These are phyloP conservation scores for Metaphire vulgaris DNA, from an alignment of 1,140 invertebrate species.

Conservation along the genomic window DNA sequence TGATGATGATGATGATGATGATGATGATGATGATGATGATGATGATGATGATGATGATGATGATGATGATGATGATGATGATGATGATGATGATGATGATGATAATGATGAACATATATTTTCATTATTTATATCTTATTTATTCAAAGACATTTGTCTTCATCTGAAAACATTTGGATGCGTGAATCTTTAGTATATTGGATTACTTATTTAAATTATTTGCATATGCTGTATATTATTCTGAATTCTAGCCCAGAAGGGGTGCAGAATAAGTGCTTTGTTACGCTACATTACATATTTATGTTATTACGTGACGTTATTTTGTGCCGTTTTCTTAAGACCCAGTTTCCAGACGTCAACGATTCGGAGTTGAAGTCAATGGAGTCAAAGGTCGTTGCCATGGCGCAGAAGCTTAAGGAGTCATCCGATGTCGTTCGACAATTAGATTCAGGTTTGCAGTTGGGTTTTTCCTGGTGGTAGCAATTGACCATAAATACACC, in stretches of 20 bases:
- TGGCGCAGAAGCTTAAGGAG: slow-evolving; percentile 36
- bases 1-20: slow-evolving; percentile 6
- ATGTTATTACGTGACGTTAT: background rate
- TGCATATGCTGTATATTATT: no score
- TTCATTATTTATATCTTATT: no score
- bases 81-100: slow-evolving; percentile 1
- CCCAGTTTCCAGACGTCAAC: slow-evolving; percentile 51
- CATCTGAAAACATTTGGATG: no score
- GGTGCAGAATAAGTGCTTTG: no score
- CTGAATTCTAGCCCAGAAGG: no score
- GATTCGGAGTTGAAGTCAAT: slow-evolving; percentile 57
- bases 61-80: slow-evolving; percentile 7
- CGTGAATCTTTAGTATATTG: no score
- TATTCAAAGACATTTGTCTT: no score
- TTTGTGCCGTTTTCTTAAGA: slow-evolving; percentile 28
- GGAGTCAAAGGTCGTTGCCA: slow-evolving; percentile 52
- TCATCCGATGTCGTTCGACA: background rate
- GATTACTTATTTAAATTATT: no score
- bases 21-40: slow-evolving; percentile 1
- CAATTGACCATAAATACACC: no score
- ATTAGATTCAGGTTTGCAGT: background rate
- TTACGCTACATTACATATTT: no score
- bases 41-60: slow-evolving; percentile 1
- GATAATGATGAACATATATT: background rate
- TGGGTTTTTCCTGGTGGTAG: no score